Conservation (phyloP, 2,888 invertebrate genomes). For the Ganaspis brasiliensis region DNA sequence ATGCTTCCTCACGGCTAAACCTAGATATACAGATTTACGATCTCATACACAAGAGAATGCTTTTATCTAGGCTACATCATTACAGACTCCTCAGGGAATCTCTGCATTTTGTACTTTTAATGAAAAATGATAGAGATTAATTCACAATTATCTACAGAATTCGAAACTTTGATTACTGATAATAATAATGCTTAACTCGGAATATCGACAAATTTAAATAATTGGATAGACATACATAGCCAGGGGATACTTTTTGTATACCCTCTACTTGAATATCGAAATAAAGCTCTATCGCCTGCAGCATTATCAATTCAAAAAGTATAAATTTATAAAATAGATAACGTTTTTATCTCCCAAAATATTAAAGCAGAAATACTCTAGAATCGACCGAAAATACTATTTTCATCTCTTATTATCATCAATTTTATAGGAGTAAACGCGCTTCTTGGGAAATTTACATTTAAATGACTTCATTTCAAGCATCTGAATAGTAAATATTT, state of each 20-base stretch:
- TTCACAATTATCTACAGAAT: background rate
- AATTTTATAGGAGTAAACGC: no score
- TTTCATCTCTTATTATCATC: no score
- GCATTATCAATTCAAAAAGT: background rate
- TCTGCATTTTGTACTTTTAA: background rate
- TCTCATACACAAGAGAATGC: conserved; percentile 8
- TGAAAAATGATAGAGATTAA: conserved; percentile 8
- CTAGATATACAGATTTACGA: conserved; percentile 28
- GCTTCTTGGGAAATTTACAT: background rate
- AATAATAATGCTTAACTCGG: conserved; percentile 2
- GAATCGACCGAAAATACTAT: no score
- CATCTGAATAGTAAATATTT: background rate
- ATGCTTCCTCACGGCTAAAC: conserved; percentile 10
- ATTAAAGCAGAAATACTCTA: no score
- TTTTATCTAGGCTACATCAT: conserved; percentile 31
- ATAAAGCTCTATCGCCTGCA: background rate
- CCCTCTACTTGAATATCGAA: background rate
- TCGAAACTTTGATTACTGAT: conserved; percentile 30
- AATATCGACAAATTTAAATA: conserved; percentile 35
- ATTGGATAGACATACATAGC: conserved; percentile 5
- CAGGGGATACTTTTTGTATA: background rate
- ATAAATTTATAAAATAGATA: background rate
- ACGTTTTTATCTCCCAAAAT: no score
- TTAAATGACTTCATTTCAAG: background rate
- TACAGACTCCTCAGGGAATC: background rate